Conservation (phyloP, 2,113 vertebrate genomes). For the Labeo rohita region DNA sequence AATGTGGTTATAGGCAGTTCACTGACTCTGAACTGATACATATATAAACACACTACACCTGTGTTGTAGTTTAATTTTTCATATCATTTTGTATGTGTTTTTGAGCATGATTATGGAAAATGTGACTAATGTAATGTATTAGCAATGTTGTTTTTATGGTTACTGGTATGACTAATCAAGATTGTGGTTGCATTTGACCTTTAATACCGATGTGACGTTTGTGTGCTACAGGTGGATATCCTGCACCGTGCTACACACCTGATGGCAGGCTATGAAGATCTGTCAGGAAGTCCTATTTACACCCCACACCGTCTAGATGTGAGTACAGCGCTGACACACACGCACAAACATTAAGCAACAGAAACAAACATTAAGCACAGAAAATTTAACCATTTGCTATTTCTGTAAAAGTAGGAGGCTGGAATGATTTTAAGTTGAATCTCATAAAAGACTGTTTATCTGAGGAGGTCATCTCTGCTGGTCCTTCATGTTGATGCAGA, state of each 20-base stretch:
- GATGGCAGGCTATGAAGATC: conserved; percentile 83
- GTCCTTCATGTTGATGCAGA: not conserved
- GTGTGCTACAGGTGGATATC: conserved; percentile 77
- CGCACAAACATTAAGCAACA: not conserved
- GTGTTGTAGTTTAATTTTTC: not conserved
- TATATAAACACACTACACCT: not conserved
- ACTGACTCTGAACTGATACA: not conserved
- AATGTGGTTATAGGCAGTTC: not conserved
- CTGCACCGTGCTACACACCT: conserved; percentile 85
- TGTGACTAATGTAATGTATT: not conserved
- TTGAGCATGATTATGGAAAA: not conserved
- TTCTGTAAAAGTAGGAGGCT: not conserved
- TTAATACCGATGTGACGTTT: conserved; percentile 27
- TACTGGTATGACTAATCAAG: not conserved
- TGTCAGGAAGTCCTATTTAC: conserved; percentile 76
- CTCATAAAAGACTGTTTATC: not conserved
- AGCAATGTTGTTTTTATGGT: not conserved
- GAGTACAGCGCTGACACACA: conserved; percentile 59
- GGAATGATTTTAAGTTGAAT: not conserved
- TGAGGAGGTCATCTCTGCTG: not conserved
- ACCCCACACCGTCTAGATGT: conserved; percentile 78
- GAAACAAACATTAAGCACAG: no score
- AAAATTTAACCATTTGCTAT: no score
- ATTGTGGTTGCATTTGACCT: not conserved
- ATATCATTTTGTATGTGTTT: not conserved